Percentiles rank a stretch among this genome's conserved stretches.
Conservation (phyloP, 2,888 invertebrate species). For the Cheilosia soror region DNA sequence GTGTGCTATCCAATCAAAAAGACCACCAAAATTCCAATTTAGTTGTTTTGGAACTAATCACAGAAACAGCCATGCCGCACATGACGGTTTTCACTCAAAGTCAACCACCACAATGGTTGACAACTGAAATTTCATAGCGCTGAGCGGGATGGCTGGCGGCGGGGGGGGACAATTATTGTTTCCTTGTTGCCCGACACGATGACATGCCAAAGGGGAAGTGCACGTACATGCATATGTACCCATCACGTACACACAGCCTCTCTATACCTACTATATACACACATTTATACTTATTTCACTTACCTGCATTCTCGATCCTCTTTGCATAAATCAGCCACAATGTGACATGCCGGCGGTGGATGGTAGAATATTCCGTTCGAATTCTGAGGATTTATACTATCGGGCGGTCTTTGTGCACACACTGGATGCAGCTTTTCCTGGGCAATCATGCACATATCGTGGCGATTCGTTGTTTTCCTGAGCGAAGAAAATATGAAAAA, state of each 20-base stretch:
- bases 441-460: constrained; percentile 94
- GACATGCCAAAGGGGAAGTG: constrained; percentile 39
- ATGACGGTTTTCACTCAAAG: constrained; percentile 9
- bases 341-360: constrained; percentile 93
- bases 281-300: constrained; percentile 76
- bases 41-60: constrained; percentile 20
- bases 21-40: constrained; percentile 34
- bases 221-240: constrained; percentile 11
- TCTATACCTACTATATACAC: neutral
- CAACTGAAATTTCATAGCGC: neutral
- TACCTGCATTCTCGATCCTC: constrained; percentile 94
- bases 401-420: constrained; percentile 92
- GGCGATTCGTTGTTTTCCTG: constrained; percentile 94
- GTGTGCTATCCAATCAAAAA: neutral
- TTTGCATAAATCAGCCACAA: constrained; percentile 92
- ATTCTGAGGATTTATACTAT: constrained; percentile 85
- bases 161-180: constrained; percentile 39
- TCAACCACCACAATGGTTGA: neutral
- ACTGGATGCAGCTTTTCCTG: constrained; percentile 95
- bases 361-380: constrained; percentile 84
- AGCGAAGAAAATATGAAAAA: constrained; percentile 27
- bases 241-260: neutral
- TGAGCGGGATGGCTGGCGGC: neutral
- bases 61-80: neutral
- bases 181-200: constrained; percentile 35